Base-by-base conservation (phyloP, 1,140 invertebrate species). In the Cotesia vestalis region DNA sequence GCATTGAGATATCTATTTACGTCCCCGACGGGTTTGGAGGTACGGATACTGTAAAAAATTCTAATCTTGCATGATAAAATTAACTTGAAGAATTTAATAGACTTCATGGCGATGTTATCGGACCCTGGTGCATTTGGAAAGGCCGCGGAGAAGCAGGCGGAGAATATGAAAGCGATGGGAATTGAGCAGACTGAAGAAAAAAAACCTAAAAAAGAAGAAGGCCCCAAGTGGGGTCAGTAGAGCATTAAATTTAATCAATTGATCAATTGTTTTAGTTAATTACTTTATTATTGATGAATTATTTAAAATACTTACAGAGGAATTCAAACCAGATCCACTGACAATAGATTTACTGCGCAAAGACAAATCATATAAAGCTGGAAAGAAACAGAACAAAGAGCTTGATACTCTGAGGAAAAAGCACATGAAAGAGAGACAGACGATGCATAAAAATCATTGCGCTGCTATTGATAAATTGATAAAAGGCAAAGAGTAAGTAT, bases 1-100 rank as follows among this genome's bases (percentile, higher is more conserved):
- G 98, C 84, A 98, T 99, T 79, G 97, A 99, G 87, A 89, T 99
- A 60, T 99, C 99, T 88, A 99, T 99, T 81, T 99, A 99, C 88
- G 97, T 99, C 66, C 98, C 98, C 57, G 98, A 99, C 89, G 98
- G 98, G 73, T 95, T 99, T 81, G 97, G 96, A 91, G 95, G 95
- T 95, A 84, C 27, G 8, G 35, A 1, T 9, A 17, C n/a, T 67
- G 34, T 67, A 36, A 4, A 17, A 66, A 11, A 20, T 4, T 53
- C 14, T 52, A 52, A 40, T 40, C 46, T 14, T 55, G 11, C 4
- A 36, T 51, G 46, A 68, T 35, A 68, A 12, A 4, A 12, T 59
- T 66, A 59, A 66, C 17, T 67, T 59, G 46, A 72, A 64, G 62
- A 36, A 38, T 76, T 69, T 57, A 57, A 84, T 82, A 95, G 97